These are phyloP conservation scores for Odontomachus brunneus DNA, from an alignment of 1,140 invertebrate species.

Conservation along the genomic window DNA sequence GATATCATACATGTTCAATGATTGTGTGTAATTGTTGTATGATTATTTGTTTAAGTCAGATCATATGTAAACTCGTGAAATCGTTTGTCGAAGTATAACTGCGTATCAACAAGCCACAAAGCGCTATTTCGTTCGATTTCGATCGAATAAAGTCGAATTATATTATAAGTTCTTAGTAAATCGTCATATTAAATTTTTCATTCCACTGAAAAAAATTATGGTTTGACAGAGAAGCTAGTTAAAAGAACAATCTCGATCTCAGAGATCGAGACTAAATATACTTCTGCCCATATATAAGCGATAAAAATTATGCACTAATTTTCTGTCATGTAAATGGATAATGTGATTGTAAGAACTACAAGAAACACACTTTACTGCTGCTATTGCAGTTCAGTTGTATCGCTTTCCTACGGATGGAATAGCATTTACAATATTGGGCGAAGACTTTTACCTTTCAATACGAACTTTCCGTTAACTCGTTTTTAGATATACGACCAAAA, in stretches of 20 bases:
- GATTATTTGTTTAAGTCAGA: background rate
- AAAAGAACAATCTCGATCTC: constrained; percentile 60
- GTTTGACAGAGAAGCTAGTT: constrained; percentile 41
- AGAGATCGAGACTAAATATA: constrained; percentile 66
- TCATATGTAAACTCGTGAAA: constrained; percentile 2
- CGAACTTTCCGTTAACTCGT: background rate
- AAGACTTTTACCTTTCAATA: background rate
- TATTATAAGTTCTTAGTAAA: background rate
- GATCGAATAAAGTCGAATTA: background rate
- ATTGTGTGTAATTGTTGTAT: constrained; percentile 17
- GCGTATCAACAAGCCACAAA: constrained; percentile 39
- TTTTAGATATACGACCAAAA: constrained; percentile 17
- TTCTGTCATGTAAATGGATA: background rate
- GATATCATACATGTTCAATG: constrained; percentile 38
- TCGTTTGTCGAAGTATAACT: background rate
- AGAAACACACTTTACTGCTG: constrained; percentile 16
- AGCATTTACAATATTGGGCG: background rate
- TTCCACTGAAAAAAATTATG: constrained; percentile 27
- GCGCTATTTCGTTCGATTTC: background rate
- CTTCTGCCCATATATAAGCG: constrained; percentile 45
- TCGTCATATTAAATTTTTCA: background rate
- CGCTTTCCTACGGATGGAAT: constrained; percentile 27
- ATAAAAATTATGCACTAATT: background rate
- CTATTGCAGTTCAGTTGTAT: constrained; percentile 43
- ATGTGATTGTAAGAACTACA: constrained; percentile 11